Percentiles rank a stretch among this genome's conserved stretches.
Conservation (phyloP, 2,113 vertebrate species). For the Mungos mungo region DNA sequence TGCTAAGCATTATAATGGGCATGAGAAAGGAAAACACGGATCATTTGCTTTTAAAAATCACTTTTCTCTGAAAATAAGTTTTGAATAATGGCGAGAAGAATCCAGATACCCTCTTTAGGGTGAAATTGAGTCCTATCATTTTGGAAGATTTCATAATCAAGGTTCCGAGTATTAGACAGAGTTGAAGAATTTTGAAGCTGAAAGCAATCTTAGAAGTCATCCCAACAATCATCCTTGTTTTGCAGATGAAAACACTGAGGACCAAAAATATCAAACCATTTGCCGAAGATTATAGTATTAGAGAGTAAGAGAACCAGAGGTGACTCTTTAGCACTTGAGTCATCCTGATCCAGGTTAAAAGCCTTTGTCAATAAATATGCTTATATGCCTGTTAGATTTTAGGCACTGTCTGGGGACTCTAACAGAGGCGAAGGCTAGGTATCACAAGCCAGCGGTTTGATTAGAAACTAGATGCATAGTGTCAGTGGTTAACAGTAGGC, state of each 20-base stretch:
- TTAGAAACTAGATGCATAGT: not conserved
- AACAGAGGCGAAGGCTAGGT: not conserved
- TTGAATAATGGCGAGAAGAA: not conserved
- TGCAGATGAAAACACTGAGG: not conserved
- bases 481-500: not conserved
- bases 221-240: not conserved
- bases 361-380: not conserved
- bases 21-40: not conserved
- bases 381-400: not conserved
- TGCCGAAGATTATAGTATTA: not conserved
- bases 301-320: not conserved
- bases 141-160: not conserved
- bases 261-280: not conserved
- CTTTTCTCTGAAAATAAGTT: not conserved
- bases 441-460: not conserved
- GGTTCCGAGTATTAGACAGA: not conserved
- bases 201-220: not conserved
- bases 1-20: not conserved
- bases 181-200: not conserved
- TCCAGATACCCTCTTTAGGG: not conserved
- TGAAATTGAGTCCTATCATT: not conserved
- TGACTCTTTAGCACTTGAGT: not conserved
- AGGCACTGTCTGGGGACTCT: not conserved
- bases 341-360: not conserved
- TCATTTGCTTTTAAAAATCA: not conserved